Base-by-base conservation (phyloP, 2,888 invertebrate genomes). In the Xestia xanthographa region DNA sequence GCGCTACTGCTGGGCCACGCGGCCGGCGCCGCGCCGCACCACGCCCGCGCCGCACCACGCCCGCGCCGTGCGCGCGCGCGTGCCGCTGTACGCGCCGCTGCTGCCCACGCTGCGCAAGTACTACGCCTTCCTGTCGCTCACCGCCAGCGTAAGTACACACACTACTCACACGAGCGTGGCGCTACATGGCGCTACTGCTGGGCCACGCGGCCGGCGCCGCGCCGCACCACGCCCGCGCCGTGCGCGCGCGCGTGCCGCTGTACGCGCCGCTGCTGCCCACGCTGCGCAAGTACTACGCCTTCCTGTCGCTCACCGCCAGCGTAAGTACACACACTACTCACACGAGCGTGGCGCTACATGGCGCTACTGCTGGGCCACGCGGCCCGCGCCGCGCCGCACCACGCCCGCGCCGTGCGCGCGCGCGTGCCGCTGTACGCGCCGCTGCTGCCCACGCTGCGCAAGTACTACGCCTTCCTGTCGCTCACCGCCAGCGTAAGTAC, bases 391-490 rank as follows among this genome's bases (percentile, higher is more conserved):
- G 98, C 97, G 83, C 95, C 98, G 95, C 97, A 97, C 83, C 97
- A 97, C 93, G 98, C 98, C 91, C 95, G 95, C 71, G 96, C 97
- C 79, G 98, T 99, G 73, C 97, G 98, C 78, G 97, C 97, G 86
- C 97, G 98, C 91, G 96, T 99, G 90, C 98, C 98, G 56, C 97
- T 97, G 91, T 99, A 99, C 94, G 97, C 97, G 83, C 97, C 98
- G 79, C 98, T 99, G 97, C 97, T 99, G 87, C 97, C 98, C 78
- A 88, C 88, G 86, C 88, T 88, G 70, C 69, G 98, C 92, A 99
- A 99, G 93, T 99, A 99, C 95, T 98, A 98, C 93, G 98, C 98
- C 92, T 99, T 99, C 94, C 98, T 99, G 98, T 98, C 98, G 95
- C 97, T 99, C 88, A 99, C 99, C 72, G 98, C 98, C 90, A 98